A percentile compares a stretch with the other conserved stretches of the same genome.
These are phyloP conservation scores for Drosophila burlai DNA, from an alignment of 1,140 invertebrate genomes.

Conservation along the genomic window DNA sequence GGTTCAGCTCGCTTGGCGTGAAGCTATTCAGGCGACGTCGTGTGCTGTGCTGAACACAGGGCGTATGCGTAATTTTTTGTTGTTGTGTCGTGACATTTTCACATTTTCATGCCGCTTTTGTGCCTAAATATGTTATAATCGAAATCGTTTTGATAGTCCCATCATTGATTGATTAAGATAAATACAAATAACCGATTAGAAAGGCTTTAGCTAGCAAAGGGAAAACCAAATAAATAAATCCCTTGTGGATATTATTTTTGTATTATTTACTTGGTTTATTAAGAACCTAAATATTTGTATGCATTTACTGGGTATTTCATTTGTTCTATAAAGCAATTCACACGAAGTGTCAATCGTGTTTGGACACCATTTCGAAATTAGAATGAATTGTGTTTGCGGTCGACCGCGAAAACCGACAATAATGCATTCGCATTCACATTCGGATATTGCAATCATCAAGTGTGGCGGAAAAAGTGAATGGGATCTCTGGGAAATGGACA, in stretches of 20 bases:
- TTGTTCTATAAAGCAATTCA: not conserved
- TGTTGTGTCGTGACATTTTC: conserved; percentile 11
- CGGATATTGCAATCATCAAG: conserved; percentile 22
- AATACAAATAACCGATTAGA: not conserved
- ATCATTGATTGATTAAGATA: conserved; percentile 16
- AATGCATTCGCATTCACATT: conserved; percentile 23
- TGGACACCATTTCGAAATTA: conserved; percentile 33
- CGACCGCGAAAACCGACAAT: conserved; percentile 22
- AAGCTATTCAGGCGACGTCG: conserved; percentile 16
- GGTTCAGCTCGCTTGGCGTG: conserved; percentile 32
- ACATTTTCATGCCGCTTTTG: conserved; percentile 6
- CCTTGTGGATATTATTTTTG: no score
- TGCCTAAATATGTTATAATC: conserved; percentile 1
- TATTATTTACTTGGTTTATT: no score
- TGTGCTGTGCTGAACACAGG: conserved; percentile 10
- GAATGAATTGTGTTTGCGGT: conserved; percentile 36
- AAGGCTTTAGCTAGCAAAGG: no score
- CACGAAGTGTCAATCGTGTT: conserved; percentile 24
- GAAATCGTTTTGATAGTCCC: conserved; percentile 6
- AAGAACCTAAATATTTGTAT: not conserved
- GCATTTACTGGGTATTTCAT: conserved; percentile 2
- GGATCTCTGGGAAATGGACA: conserved; percentile 1
- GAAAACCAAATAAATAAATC: not conserved
- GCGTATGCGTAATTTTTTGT: conserved; percentile 38
- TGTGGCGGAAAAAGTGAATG: conserved; percentile 20